Evolutionary conservation across 2,797 vertebrate genomes (phyloP), one percentile per base, ranked within the genome.

Genomic region (Centropyge bicolor): DNA sequence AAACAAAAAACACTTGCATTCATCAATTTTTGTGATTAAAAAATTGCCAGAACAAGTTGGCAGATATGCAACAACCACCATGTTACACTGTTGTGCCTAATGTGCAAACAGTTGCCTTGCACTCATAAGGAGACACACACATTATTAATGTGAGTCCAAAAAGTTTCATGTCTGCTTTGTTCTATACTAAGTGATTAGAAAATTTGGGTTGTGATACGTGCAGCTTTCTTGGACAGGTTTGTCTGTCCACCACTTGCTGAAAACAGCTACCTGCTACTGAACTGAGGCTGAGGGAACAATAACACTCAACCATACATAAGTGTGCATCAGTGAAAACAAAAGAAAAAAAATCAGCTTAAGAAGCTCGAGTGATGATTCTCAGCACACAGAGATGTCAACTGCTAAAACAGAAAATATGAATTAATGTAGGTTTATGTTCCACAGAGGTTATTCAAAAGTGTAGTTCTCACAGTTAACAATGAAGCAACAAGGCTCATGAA

Each of bases 351-450:
- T 51, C 0, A 22, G 20, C 67, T 36, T 9, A 43, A 52, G 5
- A 41, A 5, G 14, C 16, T 24, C 20, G n/a, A 11, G 13, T 41
- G 45, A 59, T 54, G 9, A 35, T 55, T 54, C 36, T 43, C 38
- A 20, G 54, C 36, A 65, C 43, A 55, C n/a, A 40, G 27, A 56
- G 51, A 14, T 35, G 64, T 40, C 46, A 60, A 75, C 41, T 16
- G 6, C 43, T 41, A 20, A 41, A 46, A 67, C 16, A 41, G 56
- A 46, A 68, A 27, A 31, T 11, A 45, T 0, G 27, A 9, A 69
- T 24, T 36, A 62, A 68, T 65, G 45, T 63, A 74, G 60, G 16
- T 63, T 66, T 41, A 35, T 55, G 48, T 45, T 70, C 5, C 24
- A 55, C 22, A 22, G 0, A 20, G 8, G 20, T 54, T 54, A 40